Evolutionary conservation across 2,888 invertebrate species (phyloP).

Genomic region (Drepanosiphum platanoidis): DNA sequence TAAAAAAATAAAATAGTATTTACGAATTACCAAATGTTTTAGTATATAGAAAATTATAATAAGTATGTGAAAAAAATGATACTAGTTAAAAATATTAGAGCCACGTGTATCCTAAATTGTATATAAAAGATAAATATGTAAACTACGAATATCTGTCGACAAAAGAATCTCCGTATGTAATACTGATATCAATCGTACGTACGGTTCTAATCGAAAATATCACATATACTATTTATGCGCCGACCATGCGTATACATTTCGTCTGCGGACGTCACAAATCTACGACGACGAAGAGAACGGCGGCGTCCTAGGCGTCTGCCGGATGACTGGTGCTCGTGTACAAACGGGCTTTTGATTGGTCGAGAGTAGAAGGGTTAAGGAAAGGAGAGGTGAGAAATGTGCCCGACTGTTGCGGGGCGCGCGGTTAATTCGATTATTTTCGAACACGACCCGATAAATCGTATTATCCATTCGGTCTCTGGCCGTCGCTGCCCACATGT

Average conservation of each 20-base stretch:
- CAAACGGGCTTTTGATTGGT: constrained; percentile 23
- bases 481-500: not conserved
- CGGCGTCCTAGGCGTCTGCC: not conserved
- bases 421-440: constrained; percentile 46
- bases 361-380: not conserved
- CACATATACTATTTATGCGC: not conserved
- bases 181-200: too few species aligned
- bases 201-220: constrained; percentile 29
- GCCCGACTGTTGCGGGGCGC: not conserved
- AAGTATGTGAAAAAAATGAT: too few species aligned
- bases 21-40: too few species aligned
- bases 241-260: too few species aligned
- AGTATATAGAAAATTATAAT: too few species aligned
- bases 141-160: too few species aligned
- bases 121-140: too few species aligned
- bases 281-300: not conserved
- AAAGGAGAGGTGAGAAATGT: not conserved
- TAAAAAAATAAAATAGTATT: too few species aligned
- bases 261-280: too few species aligned
- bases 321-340: not conserved
- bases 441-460: constrained; percentile 44
- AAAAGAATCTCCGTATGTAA: too few species aligned
- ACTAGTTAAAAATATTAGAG: too few species aligned
- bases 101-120: too few species aligned
- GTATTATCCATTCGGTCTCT: constrained; percentile 21